These are phyloP conservation scores for Syngnathus typhle DNA, from an alignment of 2,113 vertebrate genomes.

Conservation along the genomic window DNA sequence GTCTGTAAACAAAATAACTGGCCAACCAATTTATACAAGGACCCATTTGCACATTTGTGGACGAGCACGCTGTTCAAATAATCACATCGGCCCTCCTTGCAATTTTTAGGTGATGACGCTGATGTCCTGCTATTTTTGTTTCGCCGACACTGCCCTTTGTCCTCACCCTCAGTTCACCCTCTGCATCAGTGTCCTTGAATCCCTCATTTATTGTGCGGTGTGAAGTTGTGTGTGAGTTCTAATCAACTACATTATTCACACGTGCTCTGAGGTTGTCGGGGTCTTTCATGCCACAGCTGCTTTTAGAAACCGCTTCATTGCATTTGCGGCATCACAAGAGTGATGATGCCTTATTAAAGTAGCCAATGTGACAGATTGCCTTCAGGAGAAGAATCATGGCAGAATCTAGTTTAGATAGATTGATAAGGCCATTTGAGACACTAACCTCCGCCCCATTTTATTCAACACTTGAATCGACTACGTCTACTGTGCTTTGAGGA, in stretches of 20 bases:
- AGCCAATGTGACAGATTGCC: conserved; percentile 5
- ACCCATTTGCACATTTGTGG: conserved; percentile 18
- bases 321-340: conserved; percentile 39
- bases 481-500: too few relatives aligned
- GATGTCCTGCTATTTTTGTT: conserved; percentile 24
- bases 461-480: too few relatives aligned
- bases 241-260: conserved; percentile 62
- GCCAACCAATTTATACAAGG: conserved; percentile 13
- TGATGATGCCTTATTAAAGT: conserved; percentile 34
- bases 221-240: too few relatives aligned
- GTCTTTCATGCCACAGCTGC: conserved; percentile 10
- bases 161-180: conserved; percentile 21
- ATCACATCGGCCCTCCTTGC: conserved; percentile 7
- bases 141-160: conserved; percentile 1
- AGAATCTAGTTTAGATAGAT: too few relatives aligned
- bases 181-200: conserved; percentile 15
- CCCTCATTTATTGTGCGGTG: conserved; percentile 21
- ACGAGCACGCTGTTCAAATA: conserved; percentile 21
- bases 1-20: conserved; percentile 12
- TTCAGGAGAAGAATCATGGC: background rate
- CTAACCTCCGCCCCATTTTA: too few relatives aligned
- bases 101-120: conserved; percentile 36
- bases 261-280: conserved; percentile 38
- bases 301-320: conserved; percentile 37
- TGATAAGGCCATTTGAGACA: too few relatives aligned